phyloP scores from a whole-genome alignment of 2,888 invertebrate genomes.

The Philereme transversata region DNA sequence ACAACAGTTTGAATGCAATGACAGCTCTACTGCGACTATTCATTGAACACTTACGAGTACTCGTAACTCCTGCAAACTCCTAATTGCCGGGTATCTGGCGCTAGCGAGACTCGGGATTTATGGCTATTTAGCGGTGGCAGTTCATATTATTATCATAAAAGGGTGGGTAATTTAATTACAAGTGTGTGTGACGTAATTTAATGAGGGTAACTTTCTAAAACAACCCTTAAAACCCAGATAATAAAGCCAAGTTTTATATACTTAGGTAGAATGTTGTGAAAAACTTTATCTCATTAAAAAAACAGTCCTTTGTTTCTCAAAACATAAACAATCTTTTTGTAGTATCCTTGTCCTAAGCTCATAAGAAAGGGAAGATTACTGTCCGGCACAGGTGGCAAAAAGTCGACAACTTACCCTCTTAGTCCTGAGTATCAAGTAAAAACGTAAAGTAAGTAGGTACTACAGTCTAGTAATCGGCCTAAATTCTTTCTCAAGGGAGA shows the following conservation, averaged over 20 bases:
- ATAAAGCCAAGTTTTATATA: background rate
- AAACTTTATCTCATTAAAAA: background rate
- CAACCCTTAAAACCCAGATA: background rate
- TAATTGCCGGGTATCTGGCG: conserved; percentile 53
- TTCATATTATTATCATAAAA: conserved; percentile 42
- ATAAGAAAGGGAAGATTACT: conserved; percentile 2
- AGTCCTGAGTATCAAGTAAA: too few species aligned
- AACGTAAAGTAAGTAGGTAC: too few species aligned
- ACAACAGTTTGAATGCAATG: background rate
- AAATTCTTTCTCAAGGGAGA: too few species aligned
- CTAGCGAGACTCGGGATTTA: conserved; percentile 62
- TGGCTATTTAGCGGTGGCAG: conserved; percentile 51
- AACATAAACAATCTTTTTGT: background rate
- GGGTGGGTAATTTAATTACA: conserved; percentile 51
- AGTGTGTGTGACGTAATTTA: conserved; percentile 46
- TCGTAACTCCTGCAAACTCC: conserved; percentile 39
- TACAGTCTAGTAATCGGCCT: too few species aligned
- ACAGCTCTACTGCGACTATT: conserved; percentile 5
- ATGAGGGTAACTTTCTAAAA: conserved; percentile 34
- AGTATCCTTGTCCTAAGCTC: conserved; percentile 1
- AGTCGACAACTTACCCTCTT: background rate
- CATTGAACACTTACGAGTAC: conserved; percentile 29
- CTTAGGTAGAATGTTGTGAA: background rate
- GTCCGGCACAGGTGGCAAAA: conserved; percentile 6
- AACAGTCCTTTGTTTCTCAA: background rate